A percentile compares a stretch with the other conserved stretches of the same genome.
These are phyloP conservation scores for Nymphalis io DNA, from an alignment of 1,140 invertebrate genomes.

Conservation along the genomic window DNA sequence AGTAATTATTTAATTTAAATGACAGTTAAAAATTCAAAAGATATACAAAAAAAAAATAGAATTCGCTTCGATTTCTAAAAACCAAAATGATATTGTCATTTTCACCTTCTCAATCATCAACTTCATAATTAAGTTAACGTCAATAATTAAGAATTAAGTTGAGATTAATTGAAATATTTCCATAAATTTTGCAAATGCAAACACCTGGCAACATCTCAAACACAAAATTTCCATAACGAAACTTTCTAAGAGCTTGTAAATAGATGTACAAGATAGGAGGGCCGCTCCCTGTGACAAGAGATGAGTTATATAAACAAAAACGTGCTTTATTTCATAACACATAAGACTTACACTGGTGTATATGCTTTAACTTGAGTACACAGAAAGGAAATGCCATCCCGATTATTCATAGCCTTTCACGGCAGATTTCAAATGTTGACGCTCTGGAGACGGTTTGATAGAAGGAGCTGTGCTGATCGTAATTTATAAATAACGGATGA, in stretches of 20 bases:
- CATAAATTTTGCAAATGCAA: conserved; percentile 2
- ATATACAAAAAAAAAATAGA: background rate
- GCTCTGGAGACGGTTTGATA: conserved; percentile 16
- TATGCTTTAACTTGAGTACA: background rate
- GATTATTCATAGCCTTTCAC: conserved; percentile 66
- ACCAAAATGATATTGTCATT: background rate
- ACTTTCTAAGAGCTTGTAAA: conserved; percentile 43
- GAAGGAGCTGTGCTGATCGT: conserved; percentile 1
- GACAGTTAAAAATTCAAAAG: background rate
- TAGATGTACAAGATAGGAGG: conserved; percentile 31
- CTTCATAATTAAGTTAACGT: background rate
- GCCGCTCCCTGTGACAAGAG: conserved; percentile 18
- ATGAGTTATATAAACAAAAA: background rate
- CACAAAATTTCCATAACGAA: conserved; percentile 26
- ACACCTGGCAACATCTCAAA: background rate
- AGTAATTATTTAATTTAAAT: background rate
- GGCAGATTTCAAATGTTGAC: conserved; percentile 26
- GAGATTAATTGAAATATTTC: conserved; percentile 10
- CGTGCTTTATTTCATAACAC: background rate
- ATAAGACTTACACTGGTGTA: conserved; percentile 6
- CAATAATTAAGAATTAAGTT: background rate
- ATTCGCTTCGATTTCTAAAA: background rate
- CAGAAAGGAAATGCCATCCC: conserved; percentile 54
- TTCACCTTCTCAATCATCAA: background rate
- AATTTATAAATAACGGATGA: conserved; percentile 17